Conservation (phyloP, 37 sponge, comb jelly and placozoan genomes). For the Corticium candelabrum region DNA sequence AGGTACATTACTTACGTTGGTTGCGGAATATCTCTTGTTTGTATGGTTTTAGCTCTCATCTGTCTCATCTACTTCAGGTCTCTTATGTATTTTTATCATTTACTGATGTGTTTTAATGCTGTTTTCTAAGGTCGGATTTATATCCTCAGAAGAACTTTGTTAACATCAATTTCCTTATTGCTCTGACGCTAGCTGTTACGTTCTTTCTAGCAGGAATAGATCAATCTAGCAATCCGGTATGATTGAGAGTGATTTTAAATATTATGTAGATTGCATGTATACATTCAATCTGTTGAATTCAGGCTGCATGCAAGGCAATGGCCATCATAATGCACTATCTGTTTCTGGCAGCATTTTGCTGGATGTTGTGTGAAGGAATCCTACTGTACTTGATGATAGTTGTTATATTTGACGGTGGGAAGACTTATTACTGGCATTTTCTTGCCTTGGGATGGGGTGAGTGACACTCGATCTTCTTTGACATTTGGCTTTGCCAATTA, state of each 20-base stretch:
- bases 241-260: neutral
- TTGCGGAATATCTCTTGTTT: no score
- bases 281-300: neutral
- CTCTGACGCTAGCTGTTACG: constrained; percentile 1
- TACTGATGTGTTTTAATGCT: neutral
- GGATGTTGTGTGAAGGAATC: no score
- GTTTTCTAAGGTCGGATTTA: neutral
- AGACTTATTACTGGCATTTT: no score
- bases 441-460: no score
- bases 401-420: no score
- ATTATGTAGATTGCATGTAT: neutral
- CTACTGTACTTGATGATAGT: no score
- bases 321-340: constrained; percentile 12
- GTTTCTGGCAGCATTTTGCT: no score
- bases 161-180: constrained; percentile 9
- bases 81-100: neutral
- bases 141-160: neutral
- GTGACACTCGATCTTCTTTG: neutral
- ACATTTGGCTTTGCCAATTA: neutral
- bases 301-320: constrained; percentile 5
- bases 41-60: no score
- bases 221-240: neutral
- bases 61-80: no score
- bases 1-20: no score
- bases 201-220: constrained; percentile 13